A percentile compares a stretch with the other conserved stretches of the same genome.
These are phyloP conservation scores for Chelonoidis abingdonii DNA, from an alignment of 2,113 vertebrate genomes.

Conservation along the genomic window DNA sequence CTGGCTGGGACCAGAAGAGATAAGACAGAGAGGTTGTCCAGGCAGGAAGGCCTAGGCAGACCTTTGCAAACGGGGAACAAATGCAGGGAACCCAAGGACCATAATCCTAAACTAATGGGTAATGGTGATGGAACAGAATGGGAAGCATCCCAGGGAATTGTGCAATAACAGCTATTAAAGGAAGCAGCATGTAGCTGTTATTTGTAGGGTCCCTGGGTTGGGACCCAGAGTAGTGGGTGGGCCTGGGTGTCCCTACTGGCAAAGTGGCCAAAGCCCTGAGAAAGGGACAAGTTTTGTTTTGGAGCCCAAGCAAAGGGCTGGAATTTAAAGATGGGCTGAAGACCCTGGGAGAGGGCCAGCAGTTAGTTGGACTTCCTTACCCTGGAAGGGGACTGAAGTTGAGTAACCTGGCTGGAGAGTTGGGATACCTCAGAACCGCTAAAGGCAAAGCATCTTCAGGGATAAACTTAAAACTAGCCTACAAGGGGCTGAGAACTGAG, in stretches of 20 bases:
- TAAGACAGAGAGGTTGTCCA: not conserved
- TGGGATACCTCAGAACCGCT: not conserved
- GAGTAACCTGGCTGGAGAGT: not conserved
- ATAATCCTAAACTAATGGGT: too few relatives aligned
- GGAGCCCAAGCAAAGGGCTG: too few relatives aligned
- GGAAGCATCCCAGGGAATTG: too few relatives aligned
- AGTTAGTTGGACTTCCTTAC: not conserved
- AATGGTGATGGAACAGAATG: too few relatives aligned
- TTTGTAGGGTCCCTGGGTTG: not conserved
- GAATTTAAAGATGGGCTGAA: not conserved
- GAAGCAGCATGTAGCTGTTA: not conserved
- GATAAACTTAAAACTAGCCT: not conserved
- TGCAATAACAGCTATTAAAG: not conserved
- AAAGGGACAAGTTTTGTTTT: not conserved
- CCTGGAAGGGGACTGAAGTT: not conserved
- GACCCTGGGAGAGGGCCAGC: not conserved
- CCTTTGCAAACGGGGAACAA: too few relatives aligned
- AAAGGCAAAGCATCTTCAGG: not conserved
- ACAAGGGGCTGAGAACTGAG: too few relatives aligned
- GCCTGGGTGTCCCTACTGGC: too few relatives aligned
- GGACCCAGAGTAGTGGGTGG: not conserved
- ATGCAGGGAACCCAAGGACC: too few relatives aligned
- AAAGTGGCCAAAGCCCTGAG: not conserved
- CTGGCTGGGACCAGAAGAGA: not conserved
- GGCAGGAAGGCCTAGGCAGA: too few relatives aligned